Evolutionary conservation across 1,140 invertebrate genomes (phyloP), one percentile per base, ranked within the genome.

Genomic region (Luehdorfia chinensis): DNA sequence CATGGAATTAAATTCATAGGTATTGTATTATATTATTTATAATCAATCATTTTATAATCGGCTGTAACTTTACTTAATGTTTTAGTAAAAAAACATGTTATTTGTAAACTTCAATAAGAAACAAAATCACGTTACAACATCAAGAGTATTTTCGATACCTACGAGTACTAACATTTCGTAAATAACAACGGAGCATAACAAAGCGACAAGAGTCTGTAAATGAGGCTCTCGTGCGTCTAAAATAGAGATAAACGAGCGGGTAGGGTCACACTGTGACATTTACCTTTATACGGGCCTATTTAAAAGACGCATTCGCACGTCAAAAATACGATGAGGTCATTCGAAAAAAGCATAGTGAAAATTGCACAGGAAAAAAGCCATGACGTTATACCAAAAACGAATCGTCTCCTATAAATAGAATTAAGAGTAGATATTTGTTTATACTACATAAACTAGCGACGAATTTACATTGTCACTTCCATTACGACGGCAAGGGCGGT

Each of bases 401-500:
- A n/a, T 31, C 28, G 11, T 9, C 28, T 11, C n/a, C 45, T 59
- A 66, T 61, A 56, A 59, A 54, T 59, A 59, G 50, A 58, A 36
- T 28, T 49, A 59, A 53, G 58, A 63, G 61, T 57, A 45, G 45
- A 60, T 53, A 48, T 51, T 50, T 57, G 54, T 63, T 47, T 27
- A 45, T 54, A 53, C 27, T 47, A 25, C 46, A 46, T 48, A 36
- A 61, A 55, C 31, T 48, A 43, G 32, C 31, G 51, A 48, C 47
- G 45, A 49, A 66, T 59, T 48, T 52, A 58, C 50, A 50, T 59
- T 68, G 67, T 65, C 67, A 71, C 61, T 68, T 75, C 67, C 52
- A 74, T 67, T 76, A 66, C 65, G 62, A 59, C 65, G 59, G 66
- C 80, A 84, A 84, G 80, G 80, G 78, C 76, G 71, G 78, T 72